A percentile compares a stretch with the other conserved stretches of the same genome.
Conservation (phyloP, 2,888 invertebrate genomes). For the Entomobrya multifasciata region DNA sequence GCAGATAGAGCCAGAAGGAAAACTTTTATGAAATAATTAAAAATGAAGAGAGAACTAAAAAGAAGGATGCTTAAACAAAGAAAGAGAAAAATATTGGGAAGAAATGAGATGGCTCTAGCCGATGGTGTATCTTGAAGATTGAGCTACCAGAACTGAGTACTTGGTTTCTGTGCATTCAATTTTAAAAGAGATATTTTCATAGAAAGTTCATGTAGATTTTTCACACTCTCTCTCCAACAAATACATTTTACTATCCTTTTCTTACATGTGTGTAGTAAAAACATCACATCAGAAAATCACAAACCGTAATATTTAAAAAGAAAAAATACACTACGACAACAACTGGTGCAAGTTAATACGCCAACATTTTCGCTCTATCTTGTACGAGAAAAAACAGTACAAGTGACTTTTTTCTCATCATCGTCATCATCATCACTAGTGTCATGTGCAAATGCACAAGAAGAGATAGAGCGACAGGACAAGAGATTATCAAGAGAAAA, state of each 20-base stretch:
- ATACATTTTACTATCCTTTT: not conserved
- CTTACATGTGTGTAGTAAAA: no score
- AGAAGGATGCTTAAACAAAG: not conserved
- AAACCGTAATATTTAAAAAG: constrained; percentile 10
- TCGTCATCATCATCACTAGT: not conserved
- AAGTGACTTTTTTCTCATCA: constrained; percentile 34
- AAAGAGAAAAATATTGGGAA: constrained; percentile 48
- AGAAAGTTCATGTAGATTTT: not conserved
- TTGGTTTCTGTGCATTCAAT: constrained; percentile 19
- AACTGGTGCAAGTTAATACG: constrained; percentile 44
- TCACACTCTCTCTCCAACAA: not conserved
- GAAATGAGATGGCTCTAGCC: constrained; percentile 34
- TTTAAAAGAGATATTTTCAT: not conserved
- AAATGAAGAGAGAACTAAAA: not conserved
- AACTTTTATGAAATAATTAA: not conserved
- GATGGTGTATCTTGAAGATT: constrained; percentile 44
- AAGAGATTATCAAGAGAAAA: not conserved
- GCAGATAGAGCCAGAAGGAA: not conserved
- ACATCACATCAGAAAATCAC: constrained; percentile 25
- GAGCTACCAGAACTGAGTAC: constrained; percentile 54
- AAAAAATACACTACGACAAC: constrained; percentile 31
- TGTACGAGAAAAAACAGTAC: not conserved
- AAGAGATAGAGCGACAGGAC: not conserved
- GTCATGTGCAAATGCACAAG: constrained; percentile 27
- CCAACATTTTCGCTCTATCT: not conserved